Base-by-base conservation (phyloP, 2,113 vertebrate species). In the Phrynosoma platyrhinos region DNA sequence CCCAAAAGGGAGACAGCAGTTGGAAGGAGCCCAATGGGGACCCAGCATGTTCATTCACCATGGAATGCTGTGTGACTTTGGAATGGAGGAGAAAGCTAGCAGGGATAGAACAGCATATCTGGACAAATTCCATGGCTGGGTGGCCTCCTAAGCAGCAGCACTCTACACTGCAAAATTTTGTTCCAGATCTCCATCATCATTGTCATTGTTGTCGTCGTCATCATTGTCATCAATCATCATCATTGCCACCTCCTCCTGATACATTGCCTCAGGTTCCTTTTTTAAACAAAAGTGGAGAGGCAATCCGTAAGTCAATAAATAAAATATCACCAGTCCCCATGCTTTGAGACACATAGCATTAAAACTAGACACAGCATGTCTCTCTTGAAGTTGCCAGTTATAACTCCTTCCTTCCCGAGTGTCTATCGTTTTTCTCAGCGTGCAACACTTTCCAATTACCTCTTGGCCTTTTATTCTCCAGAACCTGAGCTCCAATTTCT, bases 381-480 rank as follows among this genome's bases (percentile, higher is more conserved):
- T 72, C 68, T 62, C 79, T 23, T 90, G 58, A 93, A 86, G 32
- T 88, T 90, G 68, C 80, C 74, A 82, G 86, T 1, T 21, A 30
- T 84, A 92, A 55, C 87, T 91, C 84, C 84, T 84, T 0, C 89
- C 42, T 88, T 81, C 93, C 90, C 88, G 2, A 30, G 80, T 0
- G 36, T 75, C 27, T 52, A 0, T 0, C 80, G 20, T 85, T 89
- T 78, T 92, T 93, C 85, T 86, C 76, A 82, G 88, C 87, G 74
- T 2, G 79, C 71, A 89, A 93, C 90, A 90, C 92, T 92, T 94
- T 79, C 83, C 92, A 94, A 89, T 96, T 94, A 93, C 94, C 92
- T 94, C 89, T 93, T 93, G 90, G 90, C 88, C 92, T 93, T 93
- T 91, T 62, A 36, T 91, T 90, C 88, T 62, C 91, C 16, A 9